Evolutionary conservation across 2,888 invertebrate species (phyloP).

Genomic region (Cantharis flavilabris): DNA sequence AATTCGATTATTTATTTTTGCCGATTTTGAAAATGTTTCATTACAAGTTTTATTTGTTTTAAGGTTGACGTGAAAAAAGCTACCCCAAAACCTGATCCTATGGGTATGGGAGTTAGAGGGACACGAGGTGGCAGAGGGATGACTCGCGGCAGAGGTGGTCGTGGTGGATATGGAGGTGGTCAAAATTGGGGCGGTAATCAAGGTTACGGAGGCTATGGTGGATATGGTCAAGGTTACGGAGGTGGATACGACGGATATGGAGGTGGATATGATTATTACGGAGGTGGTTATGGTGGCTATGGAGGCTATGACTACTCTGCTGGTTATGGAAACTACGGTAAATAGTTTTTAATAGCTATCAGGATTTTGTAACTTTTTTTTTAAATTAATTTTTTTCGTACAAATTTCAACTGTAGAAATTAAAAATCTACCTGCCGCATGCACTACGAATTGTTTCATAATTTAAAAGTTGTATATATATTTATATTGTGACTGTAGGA

Average conservation of each 20-base stretch:
- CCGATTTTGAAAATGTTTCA: conserved; percentile 7
- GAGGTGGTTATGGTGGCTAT: conserved; percentile 78
- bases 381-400: not conserved
- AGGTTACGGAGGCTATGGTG: conserved; percentile 65
- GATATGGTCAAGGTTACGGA: conserved; percentile 58
- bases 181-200: conserved; percentile 69
- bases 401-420: conserved; percentile 6
- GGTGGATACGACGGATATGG: conserved; percentile 77
- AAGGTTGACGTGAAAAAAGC: conserved; percentile 94
- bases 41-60: conserved; percentile 3
- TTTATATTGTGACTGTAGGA: conserved; percentile 4
- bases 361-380: conserved; percentile 5
- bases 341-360: conserved; percentile 51
- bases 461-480: conserved; percentile 1
- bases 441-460: not conserved
- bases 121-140: conserved; percentile 71
- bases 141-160: conserved; percentile 71
- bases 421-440: not conserved
- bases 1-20: not conserved
- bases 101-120: conserved; percentile 58
- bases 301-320: conserved; percentile 77
- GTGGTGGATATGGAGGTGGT: conserved; percentile 69
- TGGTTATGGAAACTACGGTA: conserved; percentile 84
- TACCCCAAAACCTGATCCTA: conserved; percentile 84
- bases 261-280: conserved; percentile 72